Conservation (phyloP, 2,888 invertebrate species). For the Eupithecia dodoneata region DNA sequence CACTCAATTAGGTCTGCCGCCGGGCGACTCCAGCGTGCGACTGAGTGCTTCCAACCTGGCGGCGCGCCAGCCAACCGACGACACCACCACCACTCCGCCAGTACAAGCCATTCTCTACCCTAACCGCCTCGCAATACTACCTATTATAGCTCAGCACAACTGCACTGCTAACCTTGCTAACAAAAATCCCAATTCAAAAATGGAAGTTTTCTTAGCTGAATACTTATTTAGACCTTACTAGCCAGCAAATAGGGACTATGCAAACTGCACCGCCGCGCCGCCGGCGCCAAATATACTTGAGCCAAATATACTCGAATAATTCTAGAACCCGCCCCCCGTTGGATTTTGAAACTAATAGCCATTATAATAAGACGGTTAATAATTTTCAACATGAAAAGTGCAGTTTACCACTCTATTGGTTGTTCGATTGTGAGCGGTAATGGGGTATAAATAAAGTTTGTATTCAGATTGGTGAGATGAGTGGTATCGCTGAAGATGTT, state of each 20-base stretch:
- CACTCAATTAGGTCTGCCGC: constrained; percentile 37
- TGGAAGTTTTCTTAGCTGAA: not conserved
- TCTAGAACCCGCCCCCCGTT: constrained; percentile 22
- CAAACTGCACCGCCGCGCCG: not conserved
- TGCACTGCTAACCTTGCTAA: constrained; percentile 1
- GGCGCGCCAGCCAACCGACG: constrained; percentile 54
- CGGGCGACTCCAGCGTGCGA: constrained; percentile 36
- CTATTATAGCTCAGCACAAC: not conserved
- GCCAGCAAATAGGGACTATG: not conserved
- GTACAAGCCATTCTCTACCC: constrained; percentile 10
- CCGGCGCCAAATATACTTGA: constrained; percentile 12
- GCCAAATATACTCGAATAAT: constrained; percentile 21
- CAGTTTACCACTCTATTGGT: constrained; percentile 35
- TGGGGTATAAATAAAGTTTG: constrained; percentile 43
- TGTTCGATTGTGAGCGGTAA: constrained; percentile 43
- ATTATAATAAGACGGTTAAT: constrained; percentile 37
- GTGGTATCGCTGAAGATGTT: constrained; percentile 29
- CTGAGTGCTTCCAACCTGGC: constrained; percentile 40
- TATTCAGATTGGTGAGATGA: constrained; percentile 32
- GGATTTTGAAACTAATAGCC: constrained; percentile 41
- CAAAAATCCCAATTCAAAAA: constrained; percentile 11
- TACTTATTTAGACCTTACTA: constrained; percentile 21
- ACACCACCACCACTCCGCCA: constrained; percentile 45
- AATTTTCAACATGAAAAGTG: constrained; percentile 28
- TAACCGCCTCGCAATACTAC: not conserved